Evolutionary conservation across 2,797 vertebrate species (phyloP), one percentile per base, ranked within the genome.

Genomic region (Intellagama lesueurii): DNA sequence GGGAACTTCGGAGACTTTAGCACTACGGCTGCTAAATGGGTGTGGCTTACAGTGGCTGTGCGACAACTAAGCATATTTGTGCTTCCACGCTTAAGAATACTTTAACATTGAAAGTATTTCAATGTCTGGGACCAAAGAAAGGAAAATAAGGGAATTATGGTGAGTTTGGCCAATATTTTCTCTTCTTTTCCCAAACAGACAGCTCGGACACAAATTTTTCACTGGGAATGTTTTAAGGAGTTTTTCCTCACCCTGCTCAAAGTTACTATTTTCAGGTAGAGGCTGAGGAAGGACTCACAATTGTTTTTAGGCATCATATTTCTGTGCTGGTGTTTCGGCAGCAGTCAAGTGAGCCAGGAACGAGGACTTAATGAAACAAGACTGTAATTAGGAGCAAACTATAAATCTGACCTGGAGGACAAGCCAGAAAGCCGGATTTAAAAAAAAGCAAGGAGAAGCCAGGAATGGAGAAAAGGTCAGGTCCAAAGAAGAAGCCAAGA

Each of bases 261-360:
- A 86, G 76, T 69, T 76, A 75, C 56, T 69, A 8, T 26, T 81
- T 66, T 90, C 60, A 66, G 85, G 72, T 52, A 30, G 19, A 22
- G 16, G 83, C 1, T 90, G 32, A 60, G 69, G 75, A 11, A 52
- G 32, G 88, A 47, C 70, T 88, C 85, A 28, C 32, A 77, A 80
- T 90, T 56, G 11, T 11, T 47, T 88, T 44, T 64, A 81, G 0
- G 86, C 35, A 68, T 68, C 26, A 30, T 85, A 68, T 22, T 8
- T 66, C 52, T 69, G 68, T 79, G 28, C 28, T 79, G 47, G 28
- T 12, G 44, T 52, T 2, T 40, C 12, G 16, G 2, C 77, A 79
- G 77, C 47, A 52, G 26, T 49, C 44, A 35, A 35, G 9, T 40
- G 9, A 81, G 79, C n/a, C 1, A 64, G 52, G 2, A 81, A 64